phyloP scores from a whole-genome alignment of 2,888 invertebrate species.

The Pelosia muscerda region DNA sequence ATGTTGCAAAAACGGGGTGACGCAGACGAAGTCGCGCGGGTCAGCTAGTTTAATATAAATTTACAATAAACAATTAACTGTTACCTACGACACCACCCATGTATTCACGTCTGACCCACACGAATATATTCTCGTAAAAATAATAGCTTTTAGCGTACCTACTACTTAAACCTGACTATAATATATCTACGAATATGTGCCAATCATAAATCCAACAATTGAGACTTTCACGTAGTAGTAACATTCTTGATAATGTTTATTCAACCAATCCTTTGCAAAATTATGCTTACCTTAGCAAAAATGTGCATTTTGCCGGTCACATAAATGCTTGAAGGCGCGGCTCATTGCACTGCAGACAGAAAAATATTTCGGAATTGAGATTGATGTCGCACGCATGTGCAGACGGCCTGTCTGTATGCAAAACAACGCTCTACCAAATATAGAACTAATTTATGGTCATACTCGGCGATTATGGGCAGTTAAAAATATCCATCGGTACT shows the following conservation, averaged over 20 bases:
- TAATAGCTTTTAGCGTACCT: too few species aligned
- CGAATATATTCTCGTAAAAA: too few species aligned
- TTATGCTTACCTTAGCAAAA: constrained; percentile 29
- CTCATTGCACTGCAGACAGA: constrained; percentile 72
- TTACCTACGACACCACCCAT: too few species aligned
- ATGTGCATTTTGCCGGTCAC: constrained; percentile 37
- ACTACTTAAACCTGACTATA: too few species aligned
- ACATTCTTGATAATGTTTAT: neutral
- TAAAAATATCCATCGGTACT: constrained; percentile 80
- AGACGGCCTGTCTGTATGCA: constrained; percentile 84
- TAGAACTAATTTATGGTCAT: constrained; percentile 86
- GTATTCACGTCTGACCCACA: too few species aligned
- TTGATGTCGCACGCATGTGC: constrained; percentile 86
- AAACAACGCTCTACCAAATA: constrained; percentile 84
- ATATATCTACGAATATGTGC: too few species aligned
- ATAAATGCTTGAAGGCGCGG: constrained; percentile 41
- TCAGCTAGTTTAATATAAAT: too few species aligned
- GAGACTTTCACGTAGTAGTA: too few species aligned
- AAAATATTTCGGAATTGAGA: constrained; percentile 86
- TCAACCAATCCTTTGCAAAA: constrained; percentile 18
- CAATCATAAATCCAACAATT: neutral
- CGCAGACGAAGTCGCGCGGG: too few species aligned
- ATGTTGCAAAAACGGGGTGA: too few species aligned
- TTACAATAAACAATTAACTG: too few species aligned
- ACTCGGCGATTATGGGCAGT: constrained; percentile 82